Base-by-base conservation (phyloP, 2,888 invertebrate genomes). In the Brachyptera putata region DNA sequence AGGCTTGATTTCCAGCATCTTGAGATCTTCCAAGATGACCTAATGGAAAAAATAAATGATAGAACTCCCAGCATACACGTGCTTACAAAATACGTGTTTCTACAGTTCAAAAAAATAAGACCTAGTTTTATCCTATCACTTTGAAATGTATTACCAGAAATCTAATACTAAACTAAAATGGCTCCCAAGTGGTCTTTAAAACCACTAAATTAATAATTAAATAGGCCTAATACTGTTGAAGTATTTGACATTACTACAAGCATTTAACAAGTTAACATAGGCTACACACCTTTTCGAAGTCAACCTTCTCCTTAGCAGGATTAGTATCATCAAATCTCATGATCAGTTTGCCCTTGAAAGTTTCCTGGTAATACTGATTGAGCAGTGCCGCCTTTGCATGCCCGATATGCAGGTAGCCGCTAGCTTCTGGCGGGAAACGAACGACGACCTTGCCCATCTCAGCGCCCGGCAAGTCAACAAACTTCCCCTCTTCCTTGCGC, bases 291-390 rank as follows among this genome's bases (percentile, higher is more conserved):
- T 96, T 86, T 73, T 99, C 99, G 77, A 95, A 99, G 67, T 98
- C 92, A 1, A 88, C 89, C 69, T 95, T 93, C 73, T 99, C 99
- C 73, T 99, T 99, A 13, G 96, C 98, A 3, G 99, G 99, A 77
- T 99, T 99, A 3, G 99, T 99, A 74, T 99, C 99, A 76, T 99
- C 99, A 74, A 99, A 99, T 66, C 99, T 84, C 95, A 99, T 95
- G 63, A 99, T 90, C 0, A 99, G 82, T 72, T 89, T 90, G 0
- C 99, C 99, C 70, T 97, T 79, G 75, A 96, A 99, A 1, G 86
- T 82, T 69, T 87, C 83, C 66, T 95, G 94, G 71, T 99, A 99
- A 77, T 98, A 93, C 73, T 98, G 97, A 77, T 99, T 99, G 13
- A 99, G 79, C 1, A 99, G 80, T 16, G 98, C 99, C 5, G 99